Base-by-base conservation (phyloP, 2,888 invertebrate genomes). In the Melanotus villosus region DNA sequence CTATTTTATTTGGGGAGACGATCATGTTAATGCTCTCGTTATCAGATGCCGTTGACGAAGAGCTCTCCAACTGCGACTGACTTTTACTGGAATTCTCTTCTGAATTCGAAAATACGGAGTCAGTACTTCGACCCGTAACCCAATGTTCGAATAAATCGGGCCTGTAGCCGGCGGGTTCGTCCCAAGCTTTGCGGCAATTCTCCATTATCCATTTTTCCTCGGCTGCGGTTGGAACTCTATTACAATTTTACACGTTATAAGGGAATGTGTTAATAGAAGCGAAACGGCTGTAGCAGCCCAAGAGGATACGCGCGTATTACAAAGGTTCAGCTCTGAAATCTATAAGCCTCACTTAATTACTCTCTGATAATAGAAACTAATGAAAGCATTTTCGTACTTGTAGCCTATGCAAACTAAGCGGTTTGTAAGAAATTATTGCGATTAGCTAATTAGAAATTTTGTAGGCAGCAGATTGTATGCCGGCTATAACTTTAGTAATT, bases 141-240 rank as follows among this genome's bases (percentile, higher is more conserved):
- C 88, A 89, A 69, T 86, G 79, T 76, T 89, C 88, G 76, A 88
- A 89, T 6, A 90, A 78, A 10, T 87, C 85, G 0, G 82, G 81
- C 0, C 84, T 84, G 64, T 89, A 88, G 0, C 90, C 90, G 0
- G 88, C 82, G 6, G 87, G 85, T 60, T 85, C 83, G 38, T 88
- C 87, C 77, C 89, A 88, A 26, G 86, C 88, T 45, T 87, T 88
- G 32, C 92, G 87, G 78, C 92, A 93, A 75, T 90, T 88, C 5
- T 86, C 84, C 26, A 87, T 76, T 69, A 92, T 92, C 92, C 92
- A 92, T 66, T 86, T 83, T 74, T 88, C 89, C 76, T 91, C 90
- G 4, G 80, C 82, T 7, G 83, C 78, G 50, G 82, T 84, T 16
- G 90, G 88, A 34, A 89, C 85, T 66, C 88, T 87, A 77, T 16